Evolutionary conservation across 2,888 invertebrate genomes (phyloP).

Genomic region (Augiades crinisus): DNA sequence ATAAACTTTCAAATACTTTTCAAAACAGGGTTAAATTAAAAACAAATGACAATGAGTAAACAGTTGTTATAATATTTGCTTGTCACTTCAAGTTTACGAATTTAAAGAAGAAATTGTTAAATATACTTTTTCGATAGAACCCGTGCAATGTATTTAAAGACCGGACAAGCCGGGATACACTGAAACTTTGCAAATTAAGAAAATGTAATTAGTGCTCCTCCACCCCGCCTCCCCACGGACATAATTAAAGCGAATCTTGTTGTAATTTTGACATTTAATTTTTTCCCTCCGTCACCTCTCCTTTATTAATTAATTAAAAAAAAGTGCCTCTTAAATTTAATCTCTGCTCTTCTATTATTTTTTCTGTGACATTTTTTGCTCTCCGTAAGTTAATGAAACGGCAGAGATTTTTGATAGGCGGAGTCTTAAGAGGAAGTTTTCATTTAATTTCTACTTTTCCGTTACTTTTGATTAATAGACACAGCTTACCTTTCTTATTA

Average conservation of each 20-base stretch:
- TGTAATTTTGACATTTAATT: conserved; percentile 80
- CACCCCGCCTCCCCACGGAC: conserved; percentile 48
- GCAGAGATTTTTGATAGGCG: conserved; percentile 68
- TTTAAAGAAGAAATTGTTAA: conserved; percentile 2
- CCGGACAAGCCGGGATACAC: conserved; percentile 46
- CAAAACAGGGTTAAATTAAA: no score
- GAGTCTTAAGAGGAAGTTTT: conserved; percentile 29
- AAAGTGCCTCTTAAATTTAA: conserved; percentile 75
- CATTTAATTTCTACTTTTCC: conserved; percentile 48
- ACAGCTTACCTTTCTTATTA: conserved; percentile 34
- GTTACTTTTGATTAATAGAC: conserved; percentile 51
- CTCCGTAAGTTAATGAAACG: conserved; percentile 63
- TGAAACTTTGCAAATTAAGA: conserved; percentile 78
- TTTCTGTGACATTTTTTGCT: conserved; percentile 64
- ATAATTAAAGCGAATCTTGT: conserved; percentile 79
- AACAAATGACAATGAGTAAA: no score
- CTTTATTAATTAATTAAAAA: conserved; percentile 74
- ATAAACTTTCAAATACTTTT: no score
- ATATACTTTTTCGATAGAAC: conserved; percentile 37
- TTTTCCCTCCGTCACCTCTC: conserved; percentile 68
- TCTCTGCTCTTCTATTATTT: conserved; percentile 55
- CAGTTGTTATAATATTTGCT: no score
- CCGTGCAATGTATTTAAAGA: conserved; percentile 37
- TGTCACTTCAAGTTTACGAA: conserved; percentile 29
- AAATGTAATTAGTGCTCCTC: conserved; percentile 73